phyloP scores from a whole-genome alignment of 2,797 vertebrate genomes.

The Gymnoscopelus braueri region DNA sequence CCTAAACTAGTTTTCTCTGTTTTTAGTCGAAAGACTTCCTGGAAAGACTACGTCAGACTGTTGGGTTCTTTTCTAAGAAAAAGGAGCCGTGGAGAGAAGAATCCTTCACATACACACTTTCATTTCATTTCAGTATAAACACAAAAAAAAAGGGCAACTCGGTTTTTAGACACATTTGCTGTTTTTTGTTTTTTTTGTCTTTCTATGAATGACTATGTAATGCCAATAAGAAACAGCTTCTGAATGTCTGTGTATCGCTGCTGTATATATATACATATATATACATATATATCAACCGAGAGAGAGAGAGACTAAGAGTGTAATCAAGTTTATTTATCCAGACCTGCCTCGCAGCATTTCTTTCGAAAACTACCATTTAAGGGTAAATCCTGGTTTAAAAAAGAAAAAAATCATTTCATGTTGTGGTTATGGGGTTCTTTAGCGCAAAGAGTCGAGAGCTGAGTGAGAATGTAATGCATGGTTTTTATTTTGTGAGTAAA shows the following conservation, averaged over 20 bases:
- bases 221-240: conserved; percentile 94
- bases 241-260: conserved; percentile 95
- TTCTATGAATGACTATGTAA: conserved; percentile 89
- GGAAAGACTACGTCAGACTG: conserved; percentile 74
- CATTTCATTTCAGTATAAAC: conserved; percentile 88
- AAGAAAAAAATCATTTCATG: neutral
- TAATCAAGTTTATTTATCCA: conserved; percentile 79
- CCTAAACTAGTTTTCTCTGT: conserved; percentile 36
- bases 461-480: neutral
- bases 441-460: neutral
- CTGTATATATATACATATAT: conserved; percentile 80
- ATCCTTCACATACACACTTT: conserved; percentile 65
- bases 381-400: neutral
- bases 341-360: conserved; percentile 91
- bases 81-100: conserved; percentile 28
- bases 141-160: conserved; percentile 83
- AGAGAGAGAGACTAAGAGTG: conserved; percentile 61
- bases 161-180: conserved; percentile 88
- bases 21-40: conserved; percentile 76
- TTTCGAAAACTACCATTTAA: conserved; percentile 67
- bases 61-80: conserved; percentile 75
- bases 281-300: conserved; percentile 81
- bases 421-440: conserved; percentile 4
- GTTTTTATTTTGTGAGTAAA: neutral
- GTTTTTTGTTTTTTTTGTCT: conserved; percentile 79